These are phyloP conservation scores for Vanessa atalanta DNA, from an alignment of 1,140 invertebrate genomes.

Conservation along the genomic window DNA sequence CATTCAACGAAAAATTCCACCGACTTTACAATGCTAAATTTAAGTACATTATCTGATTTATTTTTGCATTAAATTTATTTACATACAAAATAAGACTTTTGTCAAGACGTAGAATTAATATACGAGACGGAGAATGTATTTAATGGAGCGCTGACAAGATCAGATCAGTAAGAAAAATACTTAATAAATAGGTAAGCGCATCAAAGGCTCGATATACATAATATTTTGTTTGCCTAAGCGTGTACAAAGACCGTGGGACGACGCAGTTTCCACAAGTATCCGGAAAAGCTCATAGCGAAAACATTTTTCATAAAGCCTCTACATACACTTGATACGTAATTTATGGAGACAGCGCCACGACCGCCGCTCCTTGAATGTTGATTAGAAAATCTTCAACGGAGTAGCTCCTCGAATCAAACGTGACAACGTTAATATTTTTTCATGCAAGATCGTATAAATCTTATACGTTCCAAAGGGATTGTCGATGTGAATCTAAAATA, in stretches of 20 bases:
- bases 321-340: conserved; percentile 75
- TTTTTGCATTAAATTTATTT: too few relatives aligned
- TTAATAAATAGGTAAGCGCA: conserved; percentile 43
- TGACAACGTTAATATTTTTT: conserved; percentile 52
- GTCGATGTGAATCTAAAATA: not conserved
- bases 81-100: not conserved
- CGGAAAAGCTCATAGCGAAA: conserved; percentile 56
- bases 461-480: conserved; percentile 14
- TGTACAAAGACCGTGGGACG: conserved; percentile 43
- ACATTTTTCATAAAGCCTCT: conserved; percentile 77
- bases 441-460: conserved; percentile 37
- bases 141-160: not conserved
- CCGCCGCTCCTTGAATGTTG: conserved; percentile 69
- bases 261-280: conserved; percentile 46
- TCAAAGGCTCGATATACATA: conserved; percentile 49
- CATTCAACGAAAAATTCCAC: not conserved
- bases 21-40: too few relatives aligned
- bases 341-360: conserved; percentile 69
- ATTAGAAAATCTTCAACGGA: conserved; percentile 66
- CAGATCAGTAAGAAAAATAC: conserved; percentile 7
- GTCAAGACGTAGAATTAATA: not conserved
- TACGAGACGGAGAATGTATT: not conserved
- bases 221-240: conserved; percentile 62
- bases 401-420: conserved; percentile 52
- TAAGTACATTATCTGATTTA: too few relatives aligned